These are phyloP conservation scores for Danaus melanippus DNA, from an alignment of 1,140 invertebrate species.

Conservation along the genomic window DNA sequence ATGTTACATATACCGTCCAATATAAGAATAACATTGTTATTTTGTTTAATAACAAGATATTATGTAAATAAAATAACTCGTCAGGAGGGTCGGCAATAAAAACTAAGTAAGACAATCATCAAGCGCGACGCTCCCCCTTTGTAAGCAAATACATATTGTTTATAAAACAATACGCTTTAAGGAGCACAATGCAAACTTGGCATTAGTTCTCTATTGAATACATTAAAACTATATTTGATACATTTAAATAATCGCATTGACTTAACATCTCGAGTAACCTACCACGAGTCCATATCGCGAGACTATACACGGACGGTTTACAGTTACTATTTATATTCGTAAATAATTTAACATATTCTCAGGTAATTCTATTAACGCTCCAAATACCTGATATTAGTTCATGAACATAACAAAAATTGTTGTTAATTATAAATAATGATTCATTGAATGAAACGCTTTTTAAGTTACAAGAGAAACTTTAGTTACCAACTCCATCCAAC, in stretches of 20 bases:
- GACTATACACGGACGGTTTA: no score
- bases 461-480: no score
- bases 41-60: conserved; percentile 3
- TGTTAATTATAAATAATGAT: no score
- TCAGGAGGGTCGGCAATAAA: conserved; percentile 23
- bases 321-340: no score
- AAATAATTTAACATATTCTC: no score
- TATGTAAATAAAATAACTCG: conserved; percentile 14
- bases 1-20: no score
- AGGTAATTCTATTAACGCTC: no score
- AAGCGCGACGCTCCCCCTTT: conserved; percentile 35
- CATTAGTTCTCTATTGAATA: not conserved
- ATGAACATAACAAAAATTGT: no score
- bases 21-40: no score
- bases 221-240: conserved; percentile 1
- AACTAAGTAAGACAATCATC: conserved; percentile 55
- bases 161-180: conserved; percentile 9
- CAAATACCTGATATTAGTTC: no score
- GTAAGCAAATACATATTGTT: conserved; percentile 14
- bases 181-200: not conserved
- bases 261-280: not conserved
- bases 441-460: no score
- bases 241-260: not conserved
- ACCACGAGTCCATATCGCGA: not conserved
- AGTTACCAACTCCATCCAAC: no score